Evolutionary conservation across 1,140 invertebrate genomes (phyloP), one percentile per base, ranked within the genome.

Genomic region (Portunus trituberculatus): DNA sequence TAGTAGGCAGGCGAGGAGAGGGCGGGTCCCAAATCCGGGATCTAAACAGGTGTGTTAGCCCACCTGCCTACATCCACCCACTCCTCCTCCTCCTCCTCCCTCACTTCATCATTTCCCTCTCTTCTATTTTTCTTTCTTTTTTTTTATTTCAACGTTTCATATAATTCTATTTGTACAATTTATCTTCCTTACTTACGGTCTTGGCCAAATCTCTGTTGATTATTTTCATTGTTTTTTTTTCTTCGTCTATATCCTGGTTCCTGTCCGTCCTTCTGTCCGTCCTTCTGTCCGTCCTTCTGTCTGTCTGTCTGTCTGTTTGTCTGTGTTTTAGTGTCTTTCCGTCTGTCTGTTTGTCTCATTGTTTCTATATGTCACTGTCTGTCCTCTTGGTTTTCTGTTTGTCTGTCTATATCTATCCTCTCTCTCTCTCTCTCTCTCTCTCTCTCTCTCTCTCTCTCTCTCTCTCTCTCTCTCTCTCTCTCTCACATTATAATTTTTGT

Each of bases 391-490:
- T 25, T 48, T 6, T 39, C 25, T 89, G 6, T n/a, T 32, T 89
- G 6, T 89, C 87, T 48, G 0, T 46, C 87, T 52, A 0, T 89
- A 7, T 28, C 25, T 45, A 2, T 28, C 48, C 0, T 89, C 8
- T 28, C 25, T 45, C 7, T 28, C 48, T 45, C 32, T 7, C 31
- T 52, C 20, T 76, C 46, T 52, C 52, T 92, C 46, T 76, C 28
- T 52, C 91, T 52, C 48, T 76, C 48, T 31, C 31, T 31, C n/a
- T 31, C 32, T 89, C 32, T 89, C 87, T 89, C 32, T 39, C 31
- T 29, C 91, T 76, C 91, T 12, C 91, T 92, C 91, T 82, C 48
- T 92, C 91, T 59, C 91, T 92, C 46, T 52, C 91, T 52, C 91
- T 59, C 46, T 31, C 46, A 67, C 52, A n/a, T 12, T 92, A 20